Base-by-base conservation (phyloP, 2,797 vertebrate species). In the Bothrops alternatus region DNA sequence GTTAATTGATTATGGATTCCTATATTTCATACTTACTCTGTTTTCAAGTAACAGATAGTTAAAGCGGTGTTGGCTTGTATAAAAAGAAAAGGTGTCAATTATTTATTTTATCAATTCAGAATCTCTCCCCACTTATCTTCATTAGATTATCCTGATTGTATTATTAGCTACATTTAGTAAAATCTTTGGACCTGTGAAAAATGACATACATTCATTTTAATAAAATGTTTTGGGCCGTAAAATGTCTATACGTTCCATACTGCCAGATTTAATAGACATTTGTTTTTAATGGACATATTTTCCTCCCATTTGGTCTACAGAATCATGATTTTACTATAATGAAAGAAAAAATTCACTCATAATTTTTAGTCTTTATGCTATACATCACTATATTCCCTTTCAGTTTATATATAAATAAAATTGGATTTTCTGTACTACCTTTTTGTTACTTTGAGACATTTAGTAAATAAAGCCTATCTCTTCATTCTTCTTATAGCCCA, bases 381-480 rank as follows among this genome's bases (percentile, higher is more conserved):
- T 97, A 96, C 95, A 94, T 96, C 93, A 94, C 96, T 94, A 58
- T 58, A 58, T 58, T 78, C 94, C 89, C 93, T 96, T 97, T 97
- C 95, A 95, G 95, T 93, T 97, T 93, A 87, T 93, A 95, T 96
- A 96, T 96, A 97, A 97, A 97, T 97, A 97, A 95, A 95, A 93
- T 93, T 95, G 88, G 94, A 93, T 93, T 20, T 85, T 96, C 95
- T 96, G 90, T 96, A 95, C 94, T 96, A 93, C 87, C 94, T 95
- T 94, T 97, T 95, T 95, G 47, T 93, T 96, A 94, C 96, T 91
- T 94, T 96, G 97, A 97, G 94, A 96, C 95, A 94, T 94, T 95
- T 94, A 63, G 94, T 97, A 97, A 97, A 96, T 94, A 95, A 92
- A 94, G 96, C 93, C 94, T 96, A 97, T 96, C 95, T 96, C 92